Evolutionary conservation across 2,888 invertebrate genomes (phyloP), one percentile per base, ranked within the genome.

Genomic region (Hypomecis punctinalis): DNA sequence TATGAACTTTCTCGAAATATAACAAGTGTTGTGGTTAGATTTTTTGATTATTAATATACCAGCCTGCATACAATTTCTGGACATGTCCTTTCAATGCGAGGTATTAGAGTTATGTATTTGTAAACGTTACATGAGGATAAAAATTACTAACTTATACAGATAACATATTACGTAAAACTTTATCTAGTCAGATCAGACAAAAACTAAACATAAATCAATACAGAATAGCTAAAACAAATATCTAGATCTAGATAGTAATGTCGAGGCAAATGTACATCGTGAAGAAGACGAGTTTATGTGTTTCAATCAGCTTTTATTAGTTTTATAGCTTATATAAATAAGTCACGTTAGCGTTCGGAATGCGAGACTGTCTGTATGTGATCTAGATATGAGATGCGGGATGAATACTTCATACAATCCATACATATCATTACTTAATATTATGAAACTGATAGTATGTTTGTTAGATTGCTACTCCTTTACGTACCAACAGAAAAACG

Each of bases 251-350:
- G 54, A 61, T 54, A 36, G 61, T 33, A 43, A 55, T 55, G 45
- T 55, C 43, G 37, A 39, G 37, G 55, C 43, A 45, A 61, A 49
- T 37, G 43, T 45, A 54, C 40, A 49, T 55, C 54, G 48, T 45
- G 43, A 55, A 42, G 13, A 40, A 61, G 61, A 55, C 61, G 55
- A 40, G 35, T 61, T 61, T 61, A 61, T 61, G 61, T 55, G 23
- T 55, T 61, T 61, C 61, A 61, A 61, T 61, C 61, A 55, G 61
- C 39, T 61, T 61, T 55, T 61, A 61, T 61, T 48, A 45, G 43
- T 55, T 61, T 61, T 61, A 61, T 49, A 10, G 55, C 49, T 37
- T 10, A 55, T 43, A 43, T 55, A 61, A 61, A 61, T 55, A 55
- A 48, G 36, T 48, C 13, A 55, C 54, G 61, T 48, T 55, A 61